Conservation (phyloP, 2,797 vertebrate genomes). For the Anabacerthia variegaticeps region DNA sequence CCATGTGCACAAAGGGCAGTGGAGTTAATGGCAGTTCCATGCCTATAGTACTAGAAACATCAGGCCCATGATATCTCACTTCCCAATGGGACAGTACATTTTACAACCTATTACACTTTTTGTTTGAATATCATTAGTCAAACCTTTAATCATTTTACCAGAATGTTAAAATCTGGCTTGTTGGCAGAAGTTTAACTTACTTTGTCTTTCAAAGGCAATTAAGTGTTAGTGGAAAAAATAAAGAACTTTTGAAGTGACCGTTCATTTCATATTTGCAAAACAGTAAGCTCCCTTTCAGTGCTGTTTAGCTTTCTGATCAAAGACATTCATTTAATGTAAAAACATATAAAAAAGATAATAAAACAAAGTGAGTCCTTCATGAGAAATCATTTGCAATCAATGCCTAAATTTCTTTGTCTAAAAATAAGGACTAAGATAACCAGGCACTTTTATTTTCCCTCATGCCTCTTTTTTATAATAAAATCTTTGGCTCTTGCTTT, state of each 20-base stretch:
- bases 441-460: neutral
- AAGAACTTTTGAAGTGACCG: constrained; percentile 15
- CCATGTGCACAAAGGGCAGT: neutral
- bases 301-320: neutral
- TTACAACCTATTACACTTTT: constrained; percentile 69
- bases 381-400: neutral
- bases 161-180: constrained; percentile 43
- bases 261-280: constrained; percentile 24
- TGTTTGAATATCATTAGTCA: constrained; percentile 69
- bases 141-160: constrained; percentile 73
- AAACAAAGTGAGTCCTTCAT: neutral
- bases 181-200: constrained; percentile 32
- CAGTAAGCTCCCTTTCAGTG: neutral
- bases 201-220: constrained; percentile 65
- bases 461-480: constrained; percentile 2
- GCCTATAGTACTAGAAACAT: constrained; percentile 20
- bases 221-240: constrained; percentile 50
- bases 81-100: constrained; percentile 54
- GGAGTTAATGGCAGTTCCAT: constrained; percentile 64
- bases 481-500: constrained; percentile 37
- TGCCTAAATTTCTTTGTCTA: neutral
- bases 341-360: neutral
- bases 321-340: neutral
- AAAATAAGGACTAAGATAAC: neutral
- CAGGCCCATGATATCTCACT: constrained; percentile 37